Base-by-base conservation (phyloP, 2,888 invertebrate genomes). In the Sturmia bella region DNA sequence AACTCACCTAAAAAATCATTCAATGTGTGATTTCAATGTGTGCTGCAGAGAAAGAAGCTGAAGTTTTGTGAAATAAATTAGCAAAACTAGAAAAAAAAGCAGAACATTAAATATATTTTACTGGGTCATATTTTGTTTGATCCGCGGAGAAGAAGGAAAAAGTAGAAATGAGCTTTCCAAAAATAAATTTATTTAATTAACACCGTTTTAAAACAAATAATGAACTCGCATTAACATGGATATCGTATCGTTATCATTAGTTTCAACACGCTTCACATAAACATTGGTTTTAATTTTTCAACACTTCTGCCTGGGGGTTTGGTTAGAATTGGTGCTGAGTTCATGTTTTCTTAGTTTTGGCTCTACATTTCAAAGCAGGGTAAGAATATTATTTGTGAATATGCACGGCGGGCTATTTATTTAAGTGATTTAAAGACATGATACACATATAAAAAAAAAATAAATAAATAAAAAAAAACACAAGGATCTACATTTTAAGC, bases 11-110 rank as follows among this genome's bases (percentile, higher is more conserved):
- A 68, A 75, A 68, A 75, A 15, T 66, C 56, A 75, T 27, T 75
- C 75, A 66, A 32, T 75, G 75, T 66, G 57, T 19, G 12, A 48
- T 57, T 74, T 66, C 66, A 66, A 66, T 66, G 66, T 75, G 37
- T 17, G 32, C 41, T 13, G 17, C n/a, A 24, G 21, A 37, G 63
- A 9, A 7, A 32, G 9, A 32, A 32, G 32, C 9, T 21, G 52
- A 41, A 11, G 50, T 50, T 17, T 73, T 63, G n/a, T 5, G 17
- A 39, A 32, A 64, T 9, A 54, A 45, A 73, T 64, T 64, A 17
- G 37, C 24, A 21, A 11, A 17, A 63, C n/a, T n/a, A 27, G 15
- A 32, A 11, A 24, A 43, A 45, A 37, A 17, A 32, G 15, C 5
- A 27, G 19, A 9, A 32, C 2, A 13, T 24, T 3, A 17, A 59